Evolutionary conservation across 2,888 invertebrate genomes (phyloP), one percentile per base, ranked within the genome.

Genomic region (Smittia sp.): DNA sequence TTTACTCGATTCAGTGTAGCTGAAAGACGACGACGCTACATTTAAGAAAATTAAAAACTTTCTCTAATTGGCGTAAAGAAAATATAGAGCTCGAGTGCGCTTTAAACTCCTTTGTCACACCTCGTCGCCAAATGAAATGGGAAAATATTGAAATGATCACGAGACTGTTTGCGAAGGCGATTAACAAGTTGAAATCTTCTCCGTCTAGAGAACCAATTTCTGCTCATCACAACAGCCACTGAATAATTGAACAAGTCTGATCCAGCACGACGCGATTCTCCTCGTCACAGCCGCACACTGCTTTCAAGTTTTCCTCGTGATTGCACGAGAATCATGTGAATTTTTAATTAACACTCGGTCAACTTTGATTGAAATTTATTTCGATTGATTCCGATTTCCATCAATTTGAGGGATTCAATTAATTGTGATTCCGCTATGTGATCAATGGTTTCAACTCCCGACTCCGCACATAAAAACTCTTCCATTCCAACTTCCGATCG

Each of bases 81-180:
- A 32, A 32, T n/a, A n/a, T n/a, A n/a, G n/a, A n/a, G n/a, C n/a
- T n/a, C n/a, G n/a, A n/a, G n/a, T n/a, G n/a, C n/a, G n/a, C n/a
- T n/a, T n/a, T n/a, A n/a, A n/a, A n/a, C n/a, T n/a, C n/a, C n/a
- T n/a, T n/a, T n/a, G n/a, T n/a, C n/a, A n/a, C n/a, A n/a, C n/a
- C 32, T 32, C 32, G 9, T 32, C 32, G 32, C 32, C 3, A 6
- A 6, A 32, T 32, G 4, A 9, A 32, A 32, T 32, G 3, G 32
- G 46, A 46, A 62, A 62, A 65, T 65, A 27, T 65, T 24, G n/a
- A 18, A 20, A 13, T 24, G 69, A 69, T 69, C 69, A 69, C 69
- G 69, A 54, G 69, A 54, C 20, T 69, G 52, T 69, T 69, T 46
- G 22, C 54, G 18, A 13, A 27, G 24, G 9, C 27, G 6, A 18